Conservation (phyloP, 2,888 invertebrate species). For the Eupithecia insigniata region DNA sequence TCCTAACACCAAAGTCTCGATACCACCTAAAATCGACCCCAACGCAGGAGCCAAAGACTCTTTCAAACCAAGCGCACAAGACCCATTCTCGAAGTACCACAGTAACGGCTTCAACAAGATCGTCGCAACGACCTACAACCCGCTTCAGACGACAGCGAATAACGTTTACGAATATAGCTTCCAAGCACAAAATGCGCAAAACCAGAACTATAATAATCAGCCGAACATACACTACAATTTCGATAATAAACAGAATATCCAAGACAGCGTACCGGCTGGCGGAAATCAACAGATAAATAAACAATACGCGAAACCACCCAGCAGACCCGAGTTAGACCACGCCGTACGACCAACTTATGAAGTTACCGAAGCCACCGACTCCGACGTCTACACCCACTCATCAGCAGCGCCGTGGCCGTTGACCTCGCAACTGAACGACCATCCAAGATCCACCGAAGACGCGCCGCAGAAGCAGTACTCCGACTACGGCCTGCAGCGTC, state of each 20-base stretch:
- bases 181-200: slow-evolving; percentile 67
- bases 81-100: slow-evolving; percentile 71
- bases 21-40: slow-evolving; percentile 70
- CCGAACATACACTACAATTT: slow-evolving; percentile 54
- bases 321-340: slow-evolving; percentile 52
- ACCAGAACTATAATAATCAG: slow-evolving; percentile 60
- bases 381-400: slow-evolving; percentile 66
- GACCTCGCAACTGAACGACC: slow-evolving; percentile 64
- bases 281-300: slow-evolving; percentile 67
- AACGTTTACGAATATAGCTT: slow-evolving; percentile 64
- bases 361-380: slow-evolving; percentile 73
- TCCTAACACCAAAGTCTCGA: slow-evolving; percentile 71
- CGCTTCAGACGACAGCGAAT: slow-evolving; percentile 64
- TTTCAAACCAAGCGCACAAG: slow-evolving; percentile 79
- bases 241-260: slow-evolving; percentile 67
- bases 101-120: slow-evolving; percentile 64
- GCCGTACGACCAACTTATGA: slow-evolving; percentile 71
- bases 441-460: slow-evolving; percentile 61
- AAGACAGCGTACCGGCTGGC: slow-evolving; percentile 69
- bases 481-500: slow-evolving; percentile 59
- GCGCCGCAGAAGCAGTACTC: slow-evolving; percentile 59
- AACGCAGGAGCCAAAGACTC: slow-evolving; percentile 64
- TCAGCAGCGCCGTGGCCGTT: slow-evolving; percentile 69
- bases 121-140: slow-evolving; percentile 73
- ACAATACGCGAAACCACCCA: slow-evolving; percentile 63